phyloP scores from a whole-genome alignment of 2,113 vertebrate genomes.

The Scolopax mira region DNA sequence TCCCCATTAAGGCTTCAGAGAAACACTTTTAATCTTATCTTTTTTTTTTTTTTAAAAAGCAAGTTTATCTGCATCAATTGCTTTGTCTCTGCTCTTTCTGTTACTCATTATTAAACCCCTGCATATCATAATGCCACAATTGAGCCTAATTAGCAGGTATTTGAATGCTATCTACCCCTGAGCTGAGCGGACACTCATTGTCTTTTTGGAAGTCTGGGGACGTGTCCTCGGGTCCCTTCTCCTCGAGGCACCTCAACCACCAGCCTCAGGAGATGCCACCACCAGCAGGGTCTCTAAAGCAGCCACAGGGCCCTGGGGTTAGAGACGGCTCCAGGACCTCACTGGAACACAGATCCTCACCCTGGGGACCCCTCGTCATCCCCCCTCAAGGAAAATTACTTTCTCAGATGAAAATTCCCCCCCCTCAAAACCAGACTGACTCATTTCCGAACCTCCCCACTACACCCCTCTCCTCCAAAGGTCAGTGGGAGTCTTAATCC shows the following conservation, averaged over 20 bases:
- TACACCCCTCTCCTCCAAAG: background rate
- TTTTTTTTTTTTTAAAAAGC: background rate
- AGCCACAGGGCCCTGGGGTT: rapidly evolving
- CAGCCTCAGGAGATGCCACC: background rate
- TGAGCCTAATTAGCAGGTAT: constrained; percentile 44
- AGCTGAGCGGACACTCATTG: background rate
- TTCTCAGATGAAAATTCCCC: background rate
- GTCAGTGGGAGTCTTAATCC: background rate
- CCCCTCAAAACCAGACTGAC: rapidly evolving
- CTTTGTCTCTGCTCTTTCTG: constrained; percentile 1
- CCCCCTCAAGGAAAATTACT: background rate
- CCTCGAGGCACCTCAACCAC: background rate
- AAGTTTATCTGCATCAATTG: constrained; percentile 15
- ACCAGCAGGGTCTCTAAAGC: rapidly evolving
- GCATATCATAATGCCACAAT: background rate
- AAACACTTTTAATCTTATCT: constrained; percentile 20
- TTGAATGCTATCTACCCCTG: background rate
- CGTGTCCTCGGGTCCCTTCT: rapidly evolving
- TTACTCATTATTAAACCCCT: background rate
- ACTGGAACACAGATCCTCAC: rapidly evolving
- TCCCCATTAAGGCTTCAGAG: constrained; percentile 42
- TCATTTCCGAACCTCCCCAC: background rate
- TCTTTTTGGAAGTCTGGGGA: background rate
- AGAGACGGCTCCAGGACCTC: background rate
- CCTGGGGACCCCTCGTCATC: rapidly evolving